Base-by-base conservation (phyloP, 2,113 vertebrate genomes). In the Rhinoptilus africanus region DNA sequence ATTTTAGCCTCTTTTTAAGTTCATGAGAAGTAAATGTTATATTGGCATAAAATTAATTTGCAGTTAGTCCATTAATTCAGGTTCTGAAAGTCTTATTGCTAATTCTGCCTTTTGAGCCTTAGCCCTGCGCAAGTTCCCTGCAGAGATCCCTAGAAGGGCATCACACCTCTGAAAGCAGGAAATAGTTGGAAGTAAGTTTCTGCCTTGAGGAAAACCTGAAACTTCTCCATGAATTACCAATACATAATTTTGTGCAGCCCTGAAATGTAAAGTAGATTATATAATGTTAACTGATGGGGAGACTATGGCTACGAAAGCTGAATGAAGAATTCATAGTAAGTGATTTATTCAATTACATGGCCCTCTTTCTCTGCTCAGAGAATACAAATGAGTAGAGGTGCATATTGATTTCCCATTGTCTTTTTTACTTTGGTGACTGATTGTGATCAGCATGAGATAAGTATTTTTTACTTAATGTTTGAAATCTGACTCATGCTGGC, bases 381-480 rank as follows among this genome's bases (percentile, higher is more conserved):
- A 74, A 75, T 78, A 80, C 6, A 50, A 56, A 85, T 74, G 32
- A 80, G 19, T 50, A 89, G 47, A 92, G 21, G 48, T 64, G 21
- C 41, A 50, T 82, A 91, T 94, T 95, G 79, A 96, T 96, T 97
- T 92, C 16, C 7, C 51, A 95, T 92, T 96, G 90, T 86, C 50
- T 66, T 90, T 93, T 93, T 92, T 77, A 47, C 64, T 93, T 90
- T 77, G 30, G 43, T 84, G 41, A 48, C 75, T 96, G 93, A 90
- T 90, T 90, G 45, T 85, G 72, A 94, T 80, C 90, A 95, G 71
- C 68, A 67, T 59, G 75, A 90, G 43, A 79, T 45, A 62, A 94
- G 68, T 84, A 85, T 51, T 90, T 93, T 89, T 93, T 60, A 59
- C 75, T 47, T 90, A 80, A 50, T 74, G 37, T 95, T 92, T 93